These are phyloP conservation scores for Macrosteles quadrilineatus DNA, from an alignment of 1,140 invertebrate species.

Conservation along the genomic window DNA sequence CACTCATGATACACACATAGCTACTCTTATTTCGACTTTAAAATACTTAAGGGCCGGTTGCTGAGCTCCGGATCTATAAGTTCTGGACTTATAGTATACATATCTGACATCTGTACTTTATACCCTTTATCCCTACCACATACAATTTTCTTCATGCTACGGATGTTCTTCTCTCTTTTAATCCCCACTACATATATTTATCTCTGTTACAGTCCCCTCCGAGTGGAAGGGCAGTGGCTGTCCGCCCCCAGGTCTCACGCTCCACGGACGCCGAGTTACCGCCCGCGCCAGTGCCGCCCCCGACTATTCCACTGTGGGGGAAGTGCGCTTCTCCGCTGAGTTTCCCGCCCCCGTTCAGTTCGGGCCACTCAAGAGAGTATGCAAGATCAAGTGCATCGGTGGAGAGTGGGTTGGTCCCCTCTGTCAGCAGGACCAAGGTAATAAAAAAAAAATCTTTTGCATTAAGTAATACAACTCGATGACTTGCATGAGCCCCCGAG, in stretches of 20 bases:
- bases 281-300: conserved; percentile 38
- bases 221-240: conserved; percentile 36
- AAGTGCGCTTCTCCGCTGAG: conserved; percentile 64
- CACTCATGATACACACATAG: too few species aligned
- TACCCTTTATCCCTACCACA: too few species aligned
- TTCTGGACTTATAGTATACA: too few species aligned
- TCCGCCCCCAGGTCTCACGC: conserved; percentile 38
- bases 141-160: too few species aligned
- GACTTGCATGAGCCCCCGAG: background rate
- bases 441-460: too few species aligned
- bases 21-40: too few species aligned
- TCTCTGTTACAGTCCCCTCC: background rate
- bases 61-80: too few species aligned
- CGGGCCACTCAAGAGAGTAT: conserved; percentile 67
- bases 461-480: background rate
- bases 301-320: conserved; percentile 50
- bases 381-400: conserved; percentile 79
- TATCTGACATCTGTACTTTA: too few species aligned
- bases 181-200: too few species aligned
- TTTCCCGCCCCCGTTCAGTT: conserved; percentile 53
- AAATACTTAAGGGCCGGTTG: too few species aligned
- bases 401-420: conserved; percentile 78
- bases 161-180: too few species aligned
- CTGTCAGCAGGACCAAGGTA: conserved; percentile 58
- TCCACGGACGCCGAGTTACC: conserved; percentile 41